These are phyloP conservation scores for Tupiocoris notatus DNA, from an alignment of 2,888 invertebrate species.

Conservation along the genomic window DNA sequence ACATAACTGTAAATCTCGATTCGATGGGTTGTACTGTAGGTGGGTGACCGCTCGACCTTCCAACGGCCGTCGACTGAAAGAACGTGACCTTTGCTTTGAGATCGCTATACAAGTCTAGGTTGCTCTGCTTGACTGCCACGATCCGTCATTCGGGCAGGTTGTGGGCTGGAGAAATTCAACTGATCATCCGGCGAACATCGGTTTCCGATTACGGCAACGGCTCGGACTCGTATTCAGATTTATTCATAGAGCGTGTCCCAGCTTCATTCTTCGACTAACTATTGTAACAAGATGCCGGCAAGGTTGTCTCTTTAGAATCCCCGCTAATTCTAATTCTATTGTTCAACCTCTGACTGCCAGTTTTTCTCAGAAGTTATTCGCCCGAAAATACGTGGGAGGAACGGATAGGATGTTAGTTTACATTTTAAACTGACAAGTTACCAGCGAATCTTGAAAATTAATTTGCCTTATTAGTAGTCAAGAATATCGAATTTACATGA, in stretches of 20 bases:
- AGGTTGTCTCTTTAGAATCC: neutral
- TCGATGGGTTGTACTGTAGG: slow-evolving; percentile 23
- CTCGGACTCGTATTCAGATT: neutral
- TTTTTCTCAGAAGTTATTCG: neutral
- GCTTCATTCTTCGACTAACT: neutral
- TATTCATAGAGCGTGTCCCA: neutral
- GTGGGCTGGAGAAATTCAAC: too few relatives aligned
- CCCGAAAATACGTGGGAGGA: neutral
- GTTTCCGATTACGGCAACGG: neutral
- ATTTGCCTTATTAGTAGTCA: too few relatives aligned
- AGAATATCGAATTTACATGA: too few relatives aligned
- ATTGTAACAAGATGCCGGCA: neutral
- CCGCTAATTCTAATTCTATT: neutral
- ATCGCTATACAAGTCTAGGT: too few relatives aligned
- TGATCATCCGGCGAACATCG: neutral
- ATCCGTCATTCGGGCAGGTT: too few relatives aligned
- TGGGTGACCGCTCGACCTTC: neutral
- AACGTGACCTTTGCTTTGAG: neutral
- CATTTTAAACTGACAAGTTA: too few relatives aligned
- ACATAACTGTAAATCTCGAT: slow-evolving; percentile 39
- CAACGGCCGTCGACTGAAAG: neutral
- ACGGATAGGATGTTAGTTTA: too few relatives aligned
- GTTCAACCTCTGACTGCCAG: neutral
- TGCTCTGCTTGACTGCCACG: too few relatives aligned
- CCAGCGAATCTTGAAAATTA: too few relatives aligned